Evolutionary conservation across 2,888 invertebrate genomes (phyloP).

Genomic region (Mamestra brassicae): DNA sequence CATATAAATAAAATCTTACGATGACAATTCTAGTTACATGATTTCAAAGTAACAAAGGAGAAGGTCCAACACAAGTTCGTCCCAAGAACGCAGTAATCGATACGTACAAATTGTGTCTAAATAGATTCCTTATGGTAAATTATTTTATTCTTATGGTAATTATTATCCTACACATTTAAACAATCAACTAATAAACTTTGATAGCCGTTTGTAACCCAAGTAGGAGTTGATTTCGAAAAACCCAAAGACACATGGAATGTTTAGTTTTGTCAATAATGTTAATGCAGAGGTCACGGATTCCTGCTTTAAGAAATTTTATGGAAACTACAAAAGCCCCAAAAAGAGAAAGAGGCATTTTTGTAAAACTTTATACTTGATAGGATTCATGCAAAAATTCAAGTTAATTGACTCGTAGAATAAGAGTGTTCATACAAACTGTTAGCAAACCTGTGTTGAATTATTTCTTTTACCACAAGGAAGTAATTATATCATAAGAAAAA

Average conservation of each 20-base stretch:
- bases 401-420: constrained; percentile 1
- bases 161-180: neutral
- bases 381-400: neutral
- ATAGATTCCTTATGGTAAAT: constrained; percentile 1
- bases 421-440: neutral
- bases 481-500: neutral
- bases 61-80: constrained; percentile 13
- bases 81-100: constrained; percentile 25
- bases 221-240: neutral
- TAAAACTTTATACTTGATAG: neutral
- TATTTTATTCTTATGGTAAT: too few species aligned
- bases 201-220: neutral
- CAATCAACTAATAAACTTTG: neutral
- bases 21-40: constrained; percentile 66
- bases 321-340: neutral
- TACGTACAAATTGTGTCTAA: constrained; percentile 13
- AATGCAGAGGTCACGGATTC: neutral
- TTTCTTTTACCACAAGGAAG: constrained; percentile 1
- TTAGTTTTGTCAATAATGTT: neutral
- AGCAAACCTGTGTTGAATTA: neutral
- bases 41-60: constrained; percentile 52
- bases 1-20: constrained; percentile 56
- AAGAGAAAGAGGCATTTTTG: neutral
- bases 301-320: neutral
- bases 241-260: neutral